These are phyloP conservation scores for Lucilia cuprina DNA, from an alignment of 1,140 invertebrate species.

Conservation along the genomic window DNA sequence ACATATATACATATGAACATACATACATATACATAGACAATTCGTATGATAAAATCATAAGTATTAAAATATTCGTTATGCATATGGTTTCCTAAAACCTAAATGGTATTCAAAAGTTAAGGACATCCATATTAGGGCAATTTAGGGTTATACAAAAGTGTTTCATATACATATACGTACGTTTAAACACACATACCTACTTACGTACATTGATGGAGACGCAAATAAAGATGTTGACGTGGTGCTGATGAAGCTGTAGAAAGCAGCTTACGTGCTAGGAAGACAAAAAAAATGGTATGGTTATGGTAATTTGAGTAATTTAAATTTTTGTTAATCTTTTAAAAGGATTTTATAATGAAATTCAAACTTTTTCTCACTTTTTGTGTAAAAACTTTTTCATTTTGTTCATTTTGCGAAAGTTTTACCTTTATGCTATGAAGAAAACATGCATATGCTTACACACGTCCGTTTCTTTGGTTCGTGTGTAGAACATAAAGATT, in stretches of 20 bases:
- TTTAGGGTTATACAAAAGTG: background rate
- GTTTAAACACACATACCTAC: too few relatives aligned
- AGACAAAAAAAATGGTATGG: background rate
- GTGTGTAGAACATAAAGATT: background rate
- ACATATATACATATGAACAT: background rate
- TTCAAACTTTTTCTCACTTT: background rate
- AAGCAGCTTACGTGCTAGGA: background rate
- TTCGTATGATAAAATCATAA: background rate
- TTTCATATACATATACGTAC: too few relatives aligned
- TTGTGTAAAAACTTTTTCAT: background rate
- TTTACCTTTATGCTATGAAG: background rate
- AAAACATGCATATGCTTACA: background rate
- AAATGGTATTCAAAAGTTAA: background rate
- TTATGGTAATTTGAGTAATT: conserved; percentile 18
- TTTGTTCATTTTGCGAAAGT: background rate
- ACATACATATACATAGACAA: background rate
- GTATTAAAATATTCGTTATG: background rate
- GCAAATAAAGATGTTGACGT: too few relatives aligned
- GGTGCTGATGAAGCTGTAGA: too few relatives aligned
- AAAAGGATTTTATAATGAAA: conserved; percentile 25
- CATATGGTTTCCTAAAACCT: background rate
- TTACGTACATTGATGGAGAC: too few relatives aligned
- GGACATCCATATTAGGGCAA: background rate
- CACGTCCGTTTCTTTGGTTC: background rate
- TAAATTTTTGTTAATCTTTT: conserved; percentile 27